Evolutionary conservation across 2,888 invertebrate species (phyloP), one percentile per base, ranked within the genome.

Genomic region (Aromia moschata): DNA sequence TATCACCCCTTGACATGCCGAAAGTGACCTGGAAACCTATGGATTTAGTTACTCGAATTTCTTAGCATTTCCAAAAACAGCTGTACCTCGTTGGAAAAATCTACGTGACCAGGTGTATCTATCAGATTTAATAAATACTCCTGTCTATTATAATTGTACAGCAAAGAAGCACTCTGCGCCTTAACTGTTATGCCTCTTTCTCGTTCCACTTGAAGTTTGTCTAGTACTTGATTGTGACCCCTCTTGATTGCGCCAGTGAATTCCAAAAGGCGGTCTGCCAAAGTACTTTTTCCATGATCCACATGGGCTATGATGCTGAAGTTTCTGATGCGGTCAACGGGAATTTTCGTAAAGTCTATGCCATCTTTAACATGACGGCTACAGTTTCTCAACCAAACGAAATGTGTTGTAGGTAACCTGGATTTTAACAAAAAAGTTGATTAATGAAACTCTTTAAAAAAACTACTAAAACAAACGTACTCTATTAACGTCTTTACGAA

Each of bases 301-400:
- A 99, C 93, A 82, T 99, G 98, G n/a, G 98, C 98, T 63, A 99
- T 95, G 73, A 99, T 98, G 80, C 96, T 93, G 76, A 98, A 97
- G 79, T 98, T 98, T 56, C 97, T 84, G 38, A 96, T 94, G 65
- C 80, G 76, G 64, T 84, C 83, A 12, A 83, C 65, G 0, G 84
- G 83, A 11, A 80, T 80, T 61, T 81, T 66, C 41, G 70, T 61
- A 47, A 72, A 72, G 61, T 74, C 70, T 40, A 51, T 30, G 1
- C 7, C 15, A 1, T 44, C n/a, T 37, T 17, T 38, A 2, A 12
- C 9, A 5, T 37, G 2, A 2, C 31, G 2, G 15, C 51, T 40
- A n/a, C 16, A 40, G 14, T 51, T 40, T 30, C 51, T 51, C 3
- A 7, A 7, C 2, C 7, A 33, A 33, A 2, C n/a, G 11, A 2